These are phyloP conservation scores for Pangasius mekongensis DNA, from an alignment of 2,797 vertebrate species.

Conservation along the genomic window DNA sequence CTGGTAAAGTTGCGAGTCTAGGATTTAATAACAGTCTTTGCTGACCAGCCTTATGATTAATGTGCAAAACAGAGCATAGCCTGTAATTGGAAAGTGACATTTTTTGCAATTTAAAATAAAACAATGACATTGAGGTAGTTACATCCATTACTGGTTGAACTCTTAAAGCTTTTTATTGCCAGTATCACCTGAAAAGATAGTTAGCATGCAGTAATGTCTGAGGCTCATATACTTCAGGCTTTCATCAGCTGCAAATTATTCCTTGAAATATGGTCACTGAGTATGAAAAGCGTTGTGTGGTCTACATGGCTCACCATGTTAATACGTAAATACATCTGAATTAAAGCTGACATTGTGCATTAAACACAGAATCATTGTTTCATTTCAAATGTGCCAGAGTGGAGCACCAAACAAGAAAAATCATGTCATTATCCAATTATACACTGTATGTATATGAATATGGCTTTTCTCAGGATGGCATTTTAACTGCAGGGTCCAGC, in stretches of 20 bases:
- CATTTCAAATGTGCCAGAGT: not conserved
- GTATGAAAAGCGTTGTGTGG: not conserved
- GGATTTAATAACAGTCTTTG: not conserved
- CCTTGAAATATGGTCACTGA: not conserved
- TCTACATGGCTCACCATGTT: no score
- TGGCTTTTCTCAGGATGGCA: conserved; percentile 12
- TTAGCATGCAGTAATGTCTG: not conserved
- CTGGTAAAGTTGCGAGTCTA: not conserved
- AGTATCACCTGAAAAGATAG: not conserved
- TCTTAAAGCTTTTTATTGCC: not conserved
- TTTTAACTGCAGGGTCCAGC: conserved; percentile 2
- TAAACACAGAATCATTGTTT: conserved; percentile 15
- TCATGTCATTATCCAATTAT: conserved; percentile 7
- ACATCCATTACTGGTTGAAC: not conserved
- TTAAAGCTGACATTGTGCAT: conserved; percentile 4
- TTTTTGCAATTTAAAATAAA: not conserved
- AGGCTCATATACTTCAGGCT: not conserved
- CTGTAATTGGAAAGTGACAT: not conserved
- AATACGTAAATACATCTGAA: not conserved
- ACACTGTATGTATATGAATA: not conserved
- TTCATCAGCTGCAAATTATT: not conserved
- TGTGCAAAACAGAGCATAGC: not conserved
- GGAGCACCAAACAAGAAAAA: not conserved
- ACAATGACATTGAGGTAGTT: not conserved
- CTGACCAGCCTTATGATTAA: conserved; percentile 1